Conservation (phyloP, 2,113 vertebrate species). For the Rhinoderma darwinii region DNA sequence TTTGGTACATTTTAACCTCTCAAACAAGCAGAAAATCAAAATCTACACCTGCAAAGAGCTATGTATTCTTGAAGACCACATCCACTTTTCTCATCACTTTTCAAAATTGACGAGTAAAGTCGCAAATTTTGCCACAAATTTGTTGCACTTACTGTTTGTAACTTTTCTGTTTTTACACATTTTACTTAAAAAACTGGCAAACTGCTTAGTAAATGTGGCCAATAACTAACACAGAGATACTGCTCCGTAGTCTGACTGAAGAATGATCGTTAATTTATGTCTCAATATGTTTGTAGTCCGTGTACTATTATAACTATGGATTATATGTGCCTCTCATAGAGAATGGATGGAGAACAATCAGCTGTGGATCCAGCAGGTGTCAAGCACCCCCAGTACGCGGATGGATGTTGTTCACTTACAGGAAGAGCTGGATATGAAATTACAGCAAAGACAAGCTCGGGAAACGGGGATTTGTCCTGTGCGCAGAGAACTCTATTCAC, state of each 20-base stretch:
- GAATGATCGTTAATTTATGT: not conserved
- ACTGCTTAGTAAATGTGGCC: no score
- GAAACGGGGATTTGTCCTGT: conserved; percentile 91
- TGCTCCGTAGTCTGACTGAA: not conserved
- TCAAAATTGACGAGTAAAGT: no score
- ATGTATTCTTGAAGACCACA: no score
- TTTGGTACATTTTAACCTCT: no score
- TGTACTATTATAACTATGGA: not conserved
- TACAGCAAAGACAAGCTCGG: conserved; percentile 85
- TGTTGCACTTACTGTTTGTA: no score
- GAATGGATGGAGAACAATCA: conserved; percentile 83
- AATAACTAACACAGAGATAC: no score
- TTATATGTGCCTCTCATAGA: conserved; percentile 68
- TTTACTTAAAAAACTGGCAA: no score
- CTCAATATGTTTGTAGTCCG: not conserved
- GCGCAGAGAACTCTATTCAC: conserved; percentile 88
- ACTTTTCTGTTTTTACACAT: no score
- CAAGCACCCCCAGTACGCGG: conserved; percentile 85
- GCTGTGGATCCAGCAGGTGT: conserved; percentile 91
- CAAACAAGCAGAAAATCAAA: no score
- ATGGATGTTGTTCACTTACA: conserved; percentile 85
- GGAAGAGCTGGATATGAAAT: conserved; percentile 82
- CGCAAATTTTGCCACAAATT: no score
- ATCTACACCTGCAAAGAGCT: no score
- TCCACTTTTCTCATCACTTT: no score